These are phyloP conservation scores for Bolinopsis microptera DNA, from an alignment of 37 sponge, comb jelly and placozoan species.

Conservation along the genomic window DNA sequence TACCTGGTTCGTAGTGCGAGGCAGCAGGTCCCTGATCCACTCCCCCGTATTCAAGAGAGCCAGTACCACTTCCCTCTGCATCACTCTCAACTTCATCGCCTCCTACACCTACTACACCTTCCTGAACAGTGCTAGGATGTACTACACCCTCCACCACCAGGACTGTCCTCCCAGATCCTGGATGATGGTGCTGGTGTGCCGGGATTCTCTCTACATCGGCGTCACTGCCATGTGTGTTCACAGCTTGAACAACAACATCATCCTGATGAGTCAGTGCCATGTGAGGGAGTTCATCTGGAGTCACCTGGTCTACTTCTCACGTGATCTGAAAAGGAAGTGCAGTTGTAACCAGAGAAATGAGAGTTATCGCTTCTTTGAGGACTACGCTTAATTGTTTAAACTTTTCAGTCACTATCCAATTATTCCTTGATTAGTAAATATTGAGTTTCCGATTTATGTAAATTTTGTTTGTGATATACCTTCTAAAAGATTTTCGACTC, in stretches of 20 bases:
- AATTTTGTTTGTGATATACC: too few relatives aligned
- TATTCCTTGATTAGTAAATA: too few relatives aligned
- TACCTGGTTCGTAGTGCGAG: slow-evolving; percentile 14
- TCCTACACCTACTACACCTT: slow-evolving; percentile 25
- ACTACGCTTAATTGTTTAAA: too few relatives aligned
- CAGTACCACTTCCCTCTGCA: not conserved
- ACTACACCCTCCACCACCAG: not conserved
- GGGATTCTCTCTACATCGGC: slow-evolving; percentile 13
- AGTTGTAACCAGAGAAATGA: not conserved
- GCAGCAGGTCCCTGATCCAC: not conserved
- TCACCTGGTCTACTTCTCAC: not conserved
- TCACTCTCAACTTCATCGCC: slow-evolving; percentile 30
- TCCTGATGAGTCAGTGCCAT: slow-evolving; percentile 5
- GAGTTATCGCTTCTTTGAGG: not conserved
- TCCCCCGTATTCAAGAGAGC: not conserved
- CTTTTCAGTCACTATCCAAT: too few relatives aligned
- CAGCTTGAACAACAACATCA: not conserved
- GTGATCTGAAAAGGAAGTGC: slow-evolving; percentile 42
- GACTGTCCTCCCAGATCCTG: not conserved
- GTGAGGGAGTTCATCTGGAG: not conserved
- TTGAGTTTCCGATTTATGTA: too few relatives aligned
- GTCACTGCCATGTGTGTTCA: slow-evolving; percentile 23
- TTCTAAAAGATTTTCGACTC: too few relatives aligned
- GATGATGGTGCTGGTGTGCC: slow-evolving; percentile 35
- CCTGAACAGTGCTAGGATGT: not conserved